Conservation (phyloP, 1,140 invertebrate genomes). For the Ceratina australensis region DNA sequence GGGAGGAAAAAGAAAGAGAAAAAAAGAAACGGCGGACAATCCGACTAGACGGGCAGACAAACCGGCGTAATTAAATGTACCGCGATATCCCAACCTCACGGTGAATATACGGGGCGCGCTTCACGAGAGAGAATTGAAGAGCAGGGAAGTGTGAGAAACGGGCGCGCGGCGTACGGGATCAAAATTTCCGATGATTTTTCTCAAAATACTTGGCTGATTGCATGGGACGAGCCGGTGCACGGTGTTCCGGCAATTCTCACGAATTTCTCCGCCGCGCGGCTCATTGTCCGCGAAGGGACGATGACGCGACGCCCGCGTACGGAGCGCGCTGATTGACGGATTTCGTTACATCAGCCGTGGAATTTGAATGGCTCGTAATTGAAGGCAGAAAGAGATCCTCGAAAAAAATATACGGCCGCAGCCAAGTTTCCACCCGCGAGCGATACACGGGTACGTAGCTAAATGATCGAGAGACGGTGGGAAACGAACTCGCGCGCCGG, state of each 20-base stretch:
- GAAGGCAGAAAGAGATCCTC: not conserved
- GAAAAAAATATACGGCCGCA: not conserved
- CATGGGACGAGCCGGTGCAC: constrained; percentile 32
- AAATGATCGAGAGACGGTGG: constrained; percentile 13
- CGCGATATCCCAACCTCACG: constrained; percentile 14
- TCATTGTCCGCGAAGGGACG: not conserved
- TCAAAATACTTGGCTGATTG: constrained; percentile 55
- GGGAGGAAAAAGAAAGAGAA: no score
- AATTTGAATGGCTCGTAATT: constrained; percentile 4
- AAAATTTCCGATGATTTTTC: constrained; percentile 42
- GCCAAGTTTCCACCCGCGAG: constrained; percentile 11
- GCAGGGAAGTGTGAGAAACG: not conserved
- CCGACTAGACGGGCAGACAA: constrained; percentile 41
- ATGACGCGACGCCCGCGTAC: not conserved
- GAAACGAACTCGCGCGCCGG: no score
- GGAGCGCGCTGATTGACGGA: constrained; percentile 10
- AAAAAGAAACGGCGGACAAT: constrained; percentile 50
- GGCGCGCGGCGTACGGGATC: not conserved
- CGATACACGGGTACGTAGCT: not conserved
- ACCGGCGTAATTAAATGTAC: constrained; percentile 59
- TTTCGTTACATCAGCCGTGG: constrained; percentile 10
- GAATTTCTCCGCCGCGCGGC: not conserved
- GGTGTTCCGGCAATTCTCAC: constrained; percentile 10
- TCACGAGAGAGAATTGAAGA: not conserved
- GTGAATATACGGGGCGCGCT: constrained; percentile 6